phyloP scores from a whole-genome alignment of 1,140 invertebrate species.

The Papilio polytes region DNA sequence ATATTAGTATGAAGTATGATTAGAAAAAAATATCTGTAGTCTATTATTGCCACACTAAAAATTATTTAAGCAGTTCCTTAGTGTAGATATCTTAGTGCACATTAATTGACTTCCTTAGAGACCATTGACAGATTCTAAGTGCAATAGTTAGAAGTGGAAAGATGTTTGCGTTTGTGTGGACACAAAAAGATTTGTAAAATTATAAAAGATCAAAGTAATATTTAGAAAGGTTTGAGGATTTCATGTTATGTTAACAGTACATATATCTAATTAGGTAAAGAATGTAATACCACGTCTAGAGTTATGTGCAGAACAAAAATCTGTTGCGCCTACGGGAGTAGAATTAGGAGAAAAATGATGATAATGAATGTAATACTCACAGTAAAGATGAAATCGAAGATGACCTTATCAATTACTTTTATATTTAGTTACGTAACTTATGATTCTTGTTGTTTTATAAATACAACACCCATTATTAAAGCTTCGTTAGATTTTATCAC shows the following conservation, averaged over 20 bases:
- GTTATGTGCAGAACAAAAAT: too few relatives aligned
- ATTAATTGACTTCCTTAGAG: too few relatives aligned
- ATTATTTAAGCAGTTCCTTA: too few relatives aligned
- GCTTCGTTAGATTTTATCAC: constrained; percentile 6
- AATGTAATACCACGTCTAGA: constrained; percentile 10
- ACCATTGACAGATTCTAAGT: too few relatives aligned
- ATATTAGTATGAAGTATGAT: too few relatives aligned
- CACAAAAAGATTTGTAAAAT: neutral
- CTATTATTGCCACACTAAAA: too few relatives aligned
- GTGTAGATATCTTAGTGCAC: too few relatives aligned
- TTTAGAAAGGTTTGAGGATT: neutral
- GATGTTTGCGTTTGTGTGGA: neutral
- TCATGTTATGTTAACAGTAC: neutral
- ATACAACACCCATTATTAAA: neutral
- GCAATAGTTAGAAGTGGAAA: neutral
- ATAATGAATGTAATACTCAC: too few relatives aligned
- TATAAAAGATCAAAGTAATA: neutral
- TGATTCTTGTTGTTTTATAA: constrained; percentile 20
- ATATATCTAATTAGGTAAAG: neutral
- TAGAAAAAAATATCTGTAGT: too few relatives aligned
- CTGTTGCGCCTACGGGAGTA: too few relatives aligned
- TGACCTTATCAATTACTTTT: neutral
- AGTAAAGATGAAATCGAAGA: constrained; percentile 1
- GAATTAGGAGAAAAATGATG: too few relatives aligned
- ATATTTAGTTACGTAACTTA: constrained; percentile 13